These are phyloP conservation scores for Microplitis demolitor DNA, from an alignment of 1,140 invertebrate genomes.

Conservation along the genomic window DNA sequence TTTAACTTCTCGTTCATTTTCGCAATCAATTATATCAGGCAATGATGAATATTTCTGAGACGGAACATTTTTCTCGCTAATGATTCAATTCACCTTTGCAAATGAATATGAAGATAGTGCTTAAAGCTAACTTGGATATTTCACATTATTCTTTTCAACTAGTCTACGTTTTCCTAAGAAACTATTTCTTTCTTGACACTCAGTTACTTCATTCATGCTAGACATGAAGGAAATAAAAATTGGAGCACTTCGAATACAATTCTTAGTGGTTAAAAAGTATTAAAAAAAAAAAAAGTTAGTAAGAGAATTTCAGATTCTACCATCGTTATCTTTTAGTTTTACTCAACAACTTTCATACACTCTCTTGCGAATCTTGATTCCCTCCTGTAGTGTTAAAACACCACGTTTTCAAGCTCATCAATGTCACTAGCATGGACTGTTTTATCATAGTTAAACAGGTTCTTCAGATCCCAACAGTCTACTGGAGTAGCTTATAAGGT, in stretches of 20 bases:
- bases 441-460: slow-evolving; percentile 27
- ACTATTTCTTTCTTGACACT: background rate
- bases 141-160: background rate
- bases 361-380: background rate
- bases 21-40: slow-evolving; percentile 6
- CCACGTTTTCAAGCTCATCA: slow-evolving; percentile 8
- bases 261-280: background rate
- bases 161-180: background rate
- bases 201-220: slow-evolving; percentile 1
- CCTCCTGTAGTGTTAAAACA: background rate
- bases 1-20: slow-evolving; percentile 10
- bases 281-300: background rate
- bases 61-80: background rate
- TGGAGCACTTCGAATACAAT: background rate
- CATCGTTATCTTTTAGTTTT: background rate
- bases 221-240: background rate
- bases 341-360: background rate
- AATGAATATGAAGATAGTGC: background rate
- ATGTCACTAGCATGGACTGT: slow-evolving; percentile 20
- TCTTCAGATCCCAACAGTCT: slow-evolving; percentile 20
- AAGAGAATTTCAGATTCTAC: background rate
- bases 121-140: background rate
- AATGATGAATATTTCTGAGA: background rate
- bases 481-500: slow-evolving; percentile 11
- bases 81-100: background rate